phyloP scores from a whole-genome alignment of 2,888 invertebrate species.

The Crossocerus cetratus region DNA sequence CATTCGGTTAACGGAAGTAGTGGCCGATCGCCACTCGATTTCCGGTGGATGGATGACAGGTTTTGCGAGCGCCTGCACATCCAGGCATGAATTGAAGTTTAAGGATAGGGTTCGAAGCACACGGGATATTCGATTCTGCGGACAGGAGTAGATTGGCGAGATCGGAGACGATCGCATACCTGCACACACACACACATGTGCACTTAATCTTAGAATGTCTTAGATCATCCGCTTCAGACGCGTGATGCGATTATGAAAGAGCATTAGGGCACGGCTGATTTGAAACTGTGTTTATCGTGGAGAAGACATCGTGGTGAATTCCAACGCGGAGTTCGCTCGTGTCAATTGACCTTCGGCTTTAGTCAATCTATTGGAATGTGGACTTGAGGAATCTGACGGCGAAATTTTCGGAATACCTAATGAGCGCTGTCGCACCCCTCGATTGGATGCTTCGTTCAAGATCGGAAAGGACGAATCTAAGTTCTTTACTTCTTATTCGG shows the following conservation, averaged over 20 bases:
- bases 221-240: conserved; percentile 8
- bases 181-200: not conserved
- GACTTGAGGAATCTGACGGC: conserved; percentile 15
- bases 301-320: conserved; percentile 6
- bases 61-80: not conserved
- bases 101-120: too few relatives aligned
- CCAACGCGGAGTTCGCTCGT: not conserved
- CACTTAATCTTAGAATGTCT: conserved; percentile 2
- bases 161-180: too few relatives aligned
- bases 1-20: conserved; percentile 34
- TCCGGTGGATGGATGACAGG: conserved; percentile 32
- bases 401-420: not conserved
- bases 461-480: too few relatives aligned
- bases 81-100: not conserved
- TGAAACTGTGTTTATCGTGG: conserved; percentile 13
- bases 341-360: conserved; percentile 34
- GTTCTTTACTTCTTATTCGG: too few relatives aligned
- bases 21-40: conserved; percentile 26
- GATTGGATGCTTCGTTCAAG: not conserved
- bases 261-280: not conserved
- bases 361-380: conserved; percentile 26
- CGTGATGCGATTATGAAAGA: conserved; percentile 12
- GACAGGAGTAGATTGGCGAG: too few relatives aligned
- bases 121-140: too few relatives aligned
- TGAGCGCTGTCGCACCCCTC: not conserved